Percentiles rank a stretch among this genome's conserved stretches.
phyloP scores from a whole-genome alignment of 2,888 invertebrate species.

The Amblyjoppa proteus region DNA sequence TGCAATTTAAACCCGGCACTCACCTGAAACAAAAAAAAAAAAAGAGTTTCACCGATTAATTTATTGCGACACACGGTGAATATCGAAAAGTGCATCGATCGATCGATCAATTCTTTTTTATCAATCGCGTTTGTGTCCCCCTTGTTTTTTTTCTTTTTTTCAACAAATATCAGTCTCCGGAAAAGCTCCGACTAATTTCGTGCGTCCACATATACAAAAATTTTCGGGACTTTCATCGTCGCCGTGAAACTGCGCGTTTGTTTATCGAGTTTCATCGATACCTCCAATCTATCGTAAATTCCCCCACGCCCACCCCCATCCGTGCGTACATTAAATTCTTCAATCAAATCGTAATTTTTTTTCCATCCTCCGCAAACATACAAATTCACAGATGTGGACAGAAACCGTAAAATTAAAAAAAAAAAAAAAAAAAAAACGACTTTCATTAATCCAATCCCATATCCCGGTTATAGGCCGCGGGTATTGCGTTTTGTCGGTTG shows the following conservation, averaged over 20 bases:
- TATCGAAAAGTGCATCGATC: neutral
- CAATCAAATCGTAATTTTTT: constrained; percentile 37
- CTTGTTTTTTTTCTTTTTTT: too few relatives aligned
- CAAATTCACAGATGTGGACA: constrained; percentile 4
- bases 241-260: neutral
- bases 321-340: constrained; percentile 21
- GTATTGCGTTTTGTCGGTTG: constrained; percentile 21
- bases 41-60: neutral
- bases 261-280: neutral
- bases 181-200: neutral
- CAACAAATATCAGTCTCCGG: neutral
- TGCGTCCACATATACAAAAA: neutral
- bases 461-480: constrained; percentile 17
- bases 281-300: neutral
- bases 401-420: neutral
- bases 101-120: too few relatives aligned
- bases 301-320: neutral
- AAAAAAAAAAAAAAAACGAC: constrained; percentile 39
- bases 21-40: constrained; percentile 46
- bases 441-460: constrained; percentile 66
- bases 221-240: neutral
- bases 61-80: neutral
- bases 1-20: constrained; percentile 5
- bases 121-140: too few relatives aligned
- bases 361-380: constrained; percentile 33